Evolutionary conservation across 2,113 vertebrate genomes (phyloP).

Genomic region (Dasyprocta punctata): DNA sequence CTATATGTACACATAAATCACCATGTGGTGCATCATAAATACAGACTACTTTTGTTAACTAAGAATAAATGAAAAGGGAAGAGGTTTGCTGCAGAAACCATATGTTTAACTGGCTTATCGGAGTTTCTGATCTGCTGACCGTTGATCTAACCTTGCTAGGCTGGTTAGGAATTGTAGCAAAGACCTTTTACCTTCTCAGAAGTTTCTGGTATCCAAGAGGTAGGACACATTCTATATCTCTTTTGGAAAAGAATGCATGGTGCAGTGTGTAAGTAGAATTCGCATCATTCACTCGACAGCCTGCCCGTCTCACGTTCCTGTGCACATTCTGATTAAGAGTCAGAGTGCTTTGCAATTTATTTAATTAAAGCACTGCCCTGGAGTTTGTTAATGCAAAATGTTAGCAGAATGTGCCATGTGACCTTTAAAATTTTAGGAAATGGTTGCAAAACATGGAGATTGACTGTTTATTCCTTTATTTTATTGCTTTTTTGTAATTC

Average conservation of each 20-base stretch:
- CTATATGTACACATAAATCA: background rate
- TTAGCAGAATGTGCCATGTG: constrained; percentile 12
- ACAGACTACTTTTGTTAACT: background rate
- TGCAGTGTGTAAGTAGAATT: background rate
- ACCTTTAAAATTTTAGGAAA: constrained; percentile 40
- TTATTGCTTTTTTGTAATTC: background rate
- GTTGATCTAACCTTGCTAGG: background rate
- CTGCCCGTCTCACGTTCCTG: constrained; percentile 10
- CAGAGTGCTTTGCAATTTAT: constrained; percentile 61
- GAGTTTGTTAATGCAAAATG: constrained; percentile 61
- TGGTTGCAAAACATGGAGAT: background rate
- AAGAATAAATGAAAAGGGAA: background rate
- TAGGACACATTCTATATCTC: background rate
- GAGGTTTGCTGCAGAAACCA: background rate
- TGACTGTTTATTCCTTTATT: constrained; percentile 22
- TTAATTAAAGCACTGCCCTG: constrained; percentile 32
- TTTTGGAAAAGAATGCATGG: constrained; percentile 4
- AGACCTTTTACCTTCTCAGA: background rate
- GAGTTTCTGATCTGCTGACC: background rate
- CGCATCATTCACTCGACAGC: background rate
- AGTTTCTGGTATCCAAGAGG: constrained; percentile 18
- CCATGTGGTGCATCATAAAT: background rate
- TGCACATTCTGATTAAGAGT: constrained; percentile 45
- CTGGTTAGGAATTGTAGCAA: background rate
- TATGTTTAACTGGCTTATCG: background rate